Base-by-base conservation (phyloP, 1,140 invertebrate genomes). In the Bilobella aurantiaca region DNA sequence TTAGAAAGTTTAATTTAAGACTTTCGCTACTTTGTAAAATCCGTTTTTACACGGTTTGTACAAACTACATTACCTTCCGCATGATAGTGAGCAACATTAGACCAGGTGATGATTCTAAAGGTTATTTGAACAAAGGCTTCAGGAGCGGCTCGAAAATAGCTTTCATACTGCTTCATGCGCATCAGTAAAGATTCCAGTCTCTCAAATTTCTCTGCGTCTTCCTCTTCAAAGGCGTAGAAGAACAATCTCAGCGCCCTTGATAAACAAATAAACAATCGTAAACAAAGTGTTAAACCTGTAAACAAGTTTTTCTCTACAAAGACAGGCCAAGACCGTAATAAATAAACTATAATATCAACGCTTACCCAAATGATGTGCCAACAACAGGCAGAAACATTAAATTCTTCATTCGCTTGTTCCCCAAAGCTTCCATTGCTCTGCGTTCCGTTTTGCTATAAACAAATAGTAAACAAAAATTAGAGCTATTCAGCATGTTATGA, bases 161-260 rank as follows among this genome's bases (percentile, higher is more conserved):
- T 64, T 57, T 67, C 66, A 34, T 67, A 67, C 25, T 63, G 61
- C 29, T 67, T 67, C 66, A 67, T 67, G 30, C 57, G 29, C 16
- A 23, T 42, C 3, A 67, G 62, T n/a, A 67, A 47, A 5, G 66
- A 67, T 59, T 67, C 66, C 34, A 67, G 30, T 5, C 66, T 34
- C 37, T 67, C 66, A 46, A 63, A 63, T 46, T 37, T 58, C 21
- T 63, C 66, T 3, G 37, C 62, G 32, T 63, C 25, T 46, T 58
- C 16, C 47, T 67, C 66, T 37, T 63, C 29, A n/a, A 63, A 28
- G 27, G 61, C 37, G 27, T 63, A 58, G 3, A 49, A 1, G 31
- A 67, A 67, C 14, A 67, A 31, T 29, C 62, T 14, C 27, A 67
- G 23, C 31, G 29, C 30, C 3, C n/a, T n/a, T n/a, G n/a, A n/a